phyloP scores from a whole-genome alignment of 1,140 invertebrate genomes.

The Mactra quadrangularis region DNA sequence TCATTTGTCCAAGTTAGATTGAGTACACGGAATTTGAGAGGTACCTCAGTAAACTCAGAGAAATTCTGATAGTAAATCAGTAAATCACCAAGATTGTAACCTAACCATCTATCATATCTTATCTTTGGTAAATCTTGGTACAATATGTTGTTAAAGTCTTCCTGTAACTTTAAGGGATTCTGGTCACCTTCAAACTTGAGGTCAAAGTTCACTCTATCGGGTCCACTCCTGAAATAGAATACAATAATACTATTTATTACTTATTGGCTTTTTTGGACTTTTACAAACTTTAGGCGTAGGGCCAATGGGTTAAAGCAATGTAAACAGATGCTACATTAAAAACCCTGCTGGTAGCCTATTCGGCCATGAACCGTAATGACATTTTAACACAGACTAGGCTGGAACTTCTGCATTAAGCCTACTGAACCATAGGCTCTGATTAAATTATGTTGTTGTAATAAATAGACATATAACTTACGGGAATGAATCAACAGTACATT shows the following conservation, averaged over 20 bases:
- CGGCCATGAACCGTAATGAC: no score
- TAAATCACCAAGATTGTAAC: conserved; percentile 51
- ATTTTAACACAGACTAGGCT: no score
- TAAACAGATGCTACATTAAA: no score
- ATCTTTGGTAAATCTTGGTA: conserved; percentile 45
- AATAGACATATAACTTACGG: no score
- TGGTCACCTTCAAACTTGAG: conserved; percentile 47
- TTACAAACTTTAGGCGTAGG: no score
- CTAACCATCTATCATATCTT: conserved; percentile 48
- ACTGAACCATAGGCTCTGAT: no score
- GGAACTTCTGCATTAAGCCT: no score
- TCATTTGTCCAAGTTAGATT: conserved; percentile 57
- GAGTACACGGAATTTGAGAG: conserved; percentile 51
- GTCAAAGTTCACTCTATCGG: conserved; percentile 47
- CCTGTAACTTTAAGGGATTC: conserved; percentile 16
- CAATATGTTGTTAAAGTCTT: conserved; percentile 49
- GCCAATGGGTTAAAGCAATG: no score
- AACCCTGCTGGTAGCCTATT: no score
- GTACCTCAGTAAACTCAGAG: conserved; percentile 51
- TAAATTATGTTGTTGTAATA: no score
- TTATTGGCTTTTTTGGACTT: no score
- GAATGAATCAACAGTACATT: conserved; percentile 35
- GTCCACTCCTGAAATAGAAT: conserved; percentile 14
- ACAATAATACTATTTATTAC: no score
- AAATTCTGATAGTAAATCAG: conserved; percentile 57